Conservation (phyloP, 2,888 invertebrate species). For the Dioctria linearis region DNA sequence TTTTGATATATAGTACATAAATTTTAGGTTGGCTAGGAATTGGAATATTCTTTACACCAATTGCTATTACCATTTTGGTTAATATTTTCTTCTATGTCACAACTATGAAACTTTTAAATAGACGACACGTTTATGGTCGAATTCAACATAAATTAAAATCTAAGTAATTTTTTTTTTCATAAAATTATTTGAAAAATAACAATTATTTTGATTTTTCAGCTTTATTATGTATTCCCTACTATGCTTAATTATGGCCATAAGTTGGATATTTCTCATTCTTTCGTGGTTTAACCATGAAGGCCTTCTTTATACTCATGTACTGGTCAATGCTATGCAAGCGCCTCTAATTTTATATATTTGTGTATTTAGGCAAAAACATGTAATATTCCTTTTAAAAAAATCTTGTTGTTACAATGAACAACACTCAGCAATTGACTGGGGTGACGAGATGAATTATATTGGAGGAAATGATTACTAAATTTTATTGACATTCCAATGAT, state of each 20-base stretch:
- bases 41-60: conserved; percentile 86
- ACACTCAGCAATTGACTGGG: conserved; percentile 85
- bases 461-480: conserved; percentile 74
- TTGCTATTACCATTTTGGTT: conserved; percentile 84
- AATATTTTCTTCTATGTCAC: conserved; percentile 86
- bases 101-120: conserved; percentile 83
- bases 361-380: conserved; percentile 83
- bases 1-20: conserved; percentile 7
- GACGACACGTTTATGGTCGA: conserved; percentile 86
- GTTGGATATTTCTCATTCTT: conserved; percentile 84
- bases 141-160: conserved; percentile 90
- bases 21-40: conserved; percentile 83
- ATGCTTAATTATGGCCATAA: conserved; percentile 81
- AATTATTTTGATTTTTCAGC: conserved; percentile 68
- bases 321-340: conserved; percentile 83
- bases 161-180: conserved; percentile 73
- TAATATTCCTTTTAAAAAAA: conserved; percentile 83
- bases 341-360: conserved; percentile 84
- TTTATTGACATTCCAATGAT: neutral
- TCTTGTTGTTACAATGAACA: conserved; percentile 85
- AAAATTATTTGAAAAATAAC: neutral
- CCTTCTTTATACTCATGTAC: conserved; percentile 81
- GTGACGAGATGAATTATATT: conserved; percentile 91
- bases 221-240: conserved; percentile 85
- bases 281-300: conserved; percentile 84